A percentile compares a stretch with the other conserved stretches of the same genome.
Conservation (phyloP, 1,140 invertebrate genomes). For the Micrasema longulum region DNA sequence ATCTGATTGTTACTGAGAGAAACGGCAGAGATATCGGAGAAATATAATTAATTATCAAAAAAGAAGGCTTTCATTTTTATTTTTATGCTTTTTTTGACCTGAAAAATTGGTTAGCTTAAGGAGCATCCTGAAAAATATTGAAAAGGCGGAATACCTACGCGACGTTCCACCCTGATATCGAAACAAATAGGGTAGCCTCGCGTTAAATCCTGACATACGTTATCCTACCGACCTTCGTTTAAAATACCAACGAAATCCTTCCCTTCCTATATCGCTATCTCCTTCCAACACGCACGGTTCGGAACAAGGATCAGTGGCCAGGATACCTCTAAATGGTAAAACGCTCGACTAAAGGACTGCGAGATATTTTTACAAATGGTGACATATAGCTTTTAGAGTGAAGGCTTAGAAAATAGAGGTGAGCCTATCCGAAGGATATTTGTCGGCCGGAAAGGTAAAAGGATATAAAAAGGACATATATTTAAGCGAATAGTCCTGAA, state of each 20-base stretch:
- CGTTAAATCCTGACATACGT: slow-evolving; percentile 28
- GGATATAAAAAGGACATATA: slow-evolving; percentile 30
- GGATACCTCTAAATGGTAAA: slow-evolving; percentile 20
- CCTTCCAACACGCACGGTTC: not conserved
- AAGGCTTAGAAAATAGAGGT: slow-evolving; percentile 43
- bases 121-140: not conserved
- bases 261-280: not conserved
- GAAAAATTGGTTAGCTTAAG: too few relatives aligned
- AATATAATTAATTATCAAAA: too few relatives aligned
- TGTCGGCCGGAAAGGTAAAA: slow-evolving; percentile 33
- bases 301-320: not conserved
- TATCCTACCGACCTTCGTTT: not conserved
- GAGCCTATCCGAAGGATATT: slow-evolving; percentile 39
- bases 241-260: slow-evolving; percentile 7
- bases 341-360: not conserved
- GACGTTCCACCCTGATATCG: slow-evolving; percentile 51
- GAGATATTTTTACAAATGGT: slow-evolving; percentile 26
- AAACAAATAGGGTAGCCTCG: slow-evolving; percentile 48
- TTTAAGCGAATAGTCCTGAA: slow-evolving; percentile 23
- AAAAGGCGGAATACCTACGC: slow-evolving; percentile 32
- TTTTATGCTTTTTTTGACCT: too few relatives aligned
- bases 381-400: slow-evolving; percentile 47
- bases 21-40: too few relatives aligned
- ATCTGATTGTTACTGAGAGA: too few relatives aligned
- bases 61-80: too few relatives aligned